A percentile compares a stretch with the other conserved stretches of the same genome.
phyloP scores from a whole-genome alignment of 2,797 vertebrate species.

The Anisognathus igniventris region DNA sequence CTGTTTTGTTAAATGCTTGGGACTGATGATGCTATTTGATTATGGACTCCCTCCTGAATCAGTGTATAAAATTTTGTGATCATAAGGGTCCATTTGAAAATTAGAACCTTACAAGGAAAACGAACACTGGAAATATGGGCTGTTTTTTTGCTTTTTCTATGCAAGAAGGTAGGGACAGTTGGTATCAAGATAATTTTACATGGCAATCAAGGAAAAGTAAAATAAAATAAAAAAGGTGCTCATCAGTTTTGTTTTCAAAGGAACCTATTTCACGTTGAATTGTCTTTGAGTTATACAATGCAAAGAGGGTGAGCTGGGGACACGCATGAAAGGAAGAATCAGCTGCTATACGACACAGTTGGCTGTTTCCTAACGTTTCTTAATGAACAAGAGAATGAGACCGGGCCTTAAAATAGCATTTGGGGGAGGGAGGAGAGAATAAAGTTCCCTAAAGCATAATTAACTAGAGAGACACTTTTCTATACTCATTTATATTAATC shows the following conservation, averaged over 20 bases:
- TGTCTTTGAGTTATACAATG: slow-evolving; percentile 2
- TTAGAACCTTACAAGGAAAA: neutral
- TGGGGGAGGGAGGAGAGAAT: slow-evolving; percentile 13
- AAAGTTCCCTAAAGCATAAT: slow-evolving; percentile 54
- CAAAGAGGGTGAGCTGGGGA: slow-evolving; percentile 13
- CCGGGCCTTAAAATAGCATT: slow-evolving; percentile 40
- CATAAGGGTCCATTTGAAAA: neutral
- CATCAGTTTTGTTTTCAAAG: neutral
- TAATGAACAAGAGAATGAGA: slow-evolving; percentile 43
- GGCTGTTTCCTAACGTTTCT: slow-evolving; percentile 46
- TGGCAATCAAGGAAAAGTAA: neutral
- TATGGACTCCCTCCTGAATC: neutral
- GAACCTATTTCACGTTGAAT: neutral
- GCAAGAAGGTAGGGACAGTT: neutral
- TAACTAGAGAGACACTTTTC: slow-evolving; percentile 38
- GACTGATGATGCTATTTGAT: neutral
- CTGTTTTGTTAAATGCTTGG: neutral
- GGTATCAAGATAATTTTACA: neutral
- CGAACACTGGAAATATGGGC: neutral
- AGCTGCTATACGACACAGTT: slow-evolving; percentile 8
- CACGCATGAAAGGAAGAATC: neutral
- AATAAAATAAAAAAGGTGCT: neutral
- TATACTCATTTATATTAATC: slow-evolving; percentile 42
- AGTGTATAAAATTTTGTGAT: neutral
- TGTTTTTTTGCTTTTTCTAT: neutral